A percentile compares a stretch with the other conserved stretches of the same genome.
Conservation (phyloP, 2,888 invertebrate species). For the Diaphora mendica region DNA sequence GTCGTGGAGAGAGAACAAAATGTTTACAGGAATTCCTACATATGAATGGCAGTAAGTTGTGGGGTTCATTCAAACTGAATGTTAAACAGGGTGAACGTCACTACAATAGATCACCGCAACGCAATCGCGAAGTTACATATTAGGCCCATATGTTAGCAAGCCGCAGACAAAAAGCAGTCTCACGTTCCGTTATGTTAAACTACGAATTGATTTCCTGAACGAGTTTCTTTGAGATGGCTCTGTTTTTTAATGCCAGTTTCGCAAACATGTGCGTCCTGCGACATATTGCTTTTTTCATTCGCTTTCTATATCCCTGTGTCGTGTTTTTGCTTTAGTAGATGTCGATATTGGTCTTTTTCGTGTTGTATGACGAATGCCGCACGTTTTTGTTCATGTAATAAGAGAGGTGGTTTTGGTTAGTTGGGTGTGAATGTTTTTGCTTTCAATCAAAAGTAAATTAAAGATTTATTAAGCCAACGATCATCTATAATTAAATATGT, state of each 20-base stretch:
- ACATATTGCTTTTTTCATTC: constrained; percentile 81
- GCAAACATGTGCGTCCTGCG: constrained; percentile 72
- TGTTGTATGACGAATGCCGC: constrained; percentile 63
- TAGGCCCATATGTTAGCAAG: constrained; percentile 68
- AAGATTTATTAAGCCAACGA: background rate
- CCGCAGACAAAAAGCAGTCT: constrained; percentile 68
- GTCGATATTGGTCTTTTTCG: constrained; percentile 71
- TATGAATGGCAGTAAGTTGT: constrained; percentile 11
- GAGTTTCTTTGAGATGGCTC: constrained; percentile 68
- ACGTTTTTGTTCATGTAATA: constrained; percentile 62
- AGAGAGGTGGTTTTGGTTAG: constrained; percentile 39
- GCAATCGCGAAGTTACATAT: constrained; percentile 71
- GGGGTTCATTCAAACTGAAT: constrained; percentile 38
- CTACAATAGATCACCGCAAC: constrained; percentile 60
- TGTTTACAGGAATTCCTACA: background rate
- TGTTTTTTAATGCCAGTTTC: constrained; percentile 70
- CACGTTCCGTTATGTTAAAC: constrained; percentile 73
- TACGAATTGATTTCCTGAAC: constrained; percentile 73
- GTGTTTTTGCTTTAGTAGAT: constrained; percentile 71
- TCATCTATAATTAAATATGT: too few species aligned
- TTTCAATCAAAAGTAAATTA: constrained; percentile 9
- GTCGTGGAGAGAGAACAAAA: background rate
- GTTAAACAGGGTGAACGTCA: constrained; percentile 56
- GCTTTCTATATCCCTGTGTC: constrained; percentile 67
- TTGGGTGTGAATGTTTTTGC: constrained; percentile 29